These are phyloP conservation scores for Cebidichthys violaceus DNA, from an alignment of 2,113 vertebrate genomes.

Conservation along the genomic window DNA sequence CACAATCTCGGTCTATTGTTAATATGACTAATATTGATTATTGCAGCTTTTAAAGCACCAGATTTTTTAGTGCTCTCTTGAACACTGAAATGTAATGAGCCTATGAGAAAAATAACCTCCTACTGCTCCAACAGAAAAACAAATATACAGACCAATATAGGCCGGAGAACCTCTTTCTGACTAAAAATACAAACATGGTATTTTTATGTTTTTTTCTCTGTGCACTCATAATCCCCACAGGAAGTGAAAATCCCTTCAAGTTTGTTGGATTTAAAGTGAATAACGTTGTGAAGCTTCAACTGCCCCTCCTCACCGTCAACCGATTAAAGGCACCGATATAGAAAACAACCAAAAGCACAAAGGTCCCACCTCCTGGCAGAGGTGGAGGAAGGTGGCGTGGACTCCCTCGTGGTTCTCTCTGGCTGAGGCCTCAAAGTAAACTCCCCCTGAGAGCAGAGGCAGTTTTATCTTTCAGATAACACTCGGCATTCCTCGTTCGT, in stretches of 20 bases:
- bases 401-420: constrained; percentile 91
- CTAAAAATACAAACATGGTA: constrained; percentile 6
- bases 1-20: not conserved
- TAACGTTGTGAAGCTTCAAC: not conserved
- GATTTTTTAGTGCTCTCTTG: not conserved
- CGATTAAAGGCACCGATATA: not conserved
- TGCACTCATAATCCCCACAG: constrained; percentile 23
- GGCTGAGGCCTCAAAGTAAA: constrained; percentile 92
- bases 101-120: not conserved
- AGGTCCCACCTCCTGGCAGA: constrained; percentile 88
- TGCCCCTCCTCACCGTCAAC: not conserved
- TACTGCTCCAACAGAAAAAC: constrained; percentile 15
- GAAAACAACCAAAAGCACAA: not conserved
- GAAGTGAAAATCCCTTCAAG: constrained; percentile 7
- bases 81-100: not conserved
- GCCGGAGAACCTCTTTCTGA: not conserved
- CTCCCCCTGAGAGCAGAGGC: constrained; percentile 67
- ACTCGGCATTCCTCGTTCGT: constrained; percentile 47
- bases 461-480: constrained; percentile 34
- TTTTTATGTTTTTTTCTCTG: constrained; percentile 12
- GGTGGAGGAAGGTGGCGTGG: constrained; percentile 88
- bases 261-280: not conserved
- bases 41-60: not conserved
- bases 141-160: constrained; percentile 29
- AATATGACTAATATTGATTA: not conserved